Conservation (phyloP, 2,888 invertebrate genomes). For the Drosophila nr. medialis region DNA sequence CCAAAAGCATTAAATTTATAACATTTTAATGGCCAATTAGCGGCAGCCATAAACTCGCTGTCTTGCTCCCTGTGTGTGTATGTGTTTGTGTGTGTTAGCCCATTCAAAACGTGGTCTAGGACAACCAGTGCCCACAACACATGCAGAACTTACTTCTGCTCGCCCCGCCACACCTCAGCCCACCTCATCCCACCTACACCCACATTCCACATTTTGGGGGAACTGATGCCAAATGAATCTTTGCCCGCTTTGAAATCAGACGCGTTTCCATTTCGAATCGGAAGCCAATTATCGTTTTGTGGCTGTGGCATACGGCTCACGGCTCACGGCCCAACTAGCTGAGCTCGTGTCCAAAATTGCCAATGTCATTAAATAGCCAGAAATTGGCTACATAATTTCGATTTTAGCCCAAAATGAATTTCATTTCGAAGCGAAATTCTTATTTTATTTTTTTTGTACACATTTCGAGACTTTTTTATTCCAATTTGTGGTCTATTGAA, state of each 20-base stretch:
- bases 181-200: not conserved
- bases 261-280: slow-evolving; percentile 45
- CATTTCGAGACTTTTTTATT: slow-evolving; percentile 60
- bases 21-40: slow-evolving; percentile 79
- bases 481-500: slow-evolving; percentile 27
- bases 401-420: slow-evolving; percentile 19
- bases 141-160: slow-evolving; percentile 5
- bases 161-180: not conserved
- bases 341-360: slow-evolving; percentile 10
- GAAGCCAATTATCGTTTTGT: slow-evolving; percentile 53
- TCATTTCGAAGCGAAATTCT: slow-evolving; percentile 8
- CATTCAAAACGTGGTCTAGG: slow-evolving; percentile 43
- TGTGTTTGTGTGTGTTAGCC: slow-evolving; percentile 7
- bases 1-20: slow-evolving; percentile 72
- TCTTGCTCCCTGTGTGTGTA: slow-evolving; percentile 1
- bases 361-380: slow-evolving; percentile 37
- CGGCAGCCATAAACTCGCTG: slow-evolving; percentile 63
- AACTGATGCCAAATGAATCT: slow-evolving; percentile 34
- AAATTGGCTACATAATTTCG: slow-evolving; percentile 26
- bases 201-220: slow-evolving; percentile 10
- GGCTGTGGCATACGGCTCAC: slow-evolving; percentile 23
- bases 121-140: slow-evolving; percentile 25
- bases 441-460: slow-evolving; percentile 25
- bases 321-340: not conserved
- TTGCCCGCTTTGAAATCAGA: slow-evolving; percentile 34